These are phyloP conservation scores for Caenorhabditis sinica DNA, from an alignment of 2,888 invertebrate species.

Conservation along the genomic window DNA sequence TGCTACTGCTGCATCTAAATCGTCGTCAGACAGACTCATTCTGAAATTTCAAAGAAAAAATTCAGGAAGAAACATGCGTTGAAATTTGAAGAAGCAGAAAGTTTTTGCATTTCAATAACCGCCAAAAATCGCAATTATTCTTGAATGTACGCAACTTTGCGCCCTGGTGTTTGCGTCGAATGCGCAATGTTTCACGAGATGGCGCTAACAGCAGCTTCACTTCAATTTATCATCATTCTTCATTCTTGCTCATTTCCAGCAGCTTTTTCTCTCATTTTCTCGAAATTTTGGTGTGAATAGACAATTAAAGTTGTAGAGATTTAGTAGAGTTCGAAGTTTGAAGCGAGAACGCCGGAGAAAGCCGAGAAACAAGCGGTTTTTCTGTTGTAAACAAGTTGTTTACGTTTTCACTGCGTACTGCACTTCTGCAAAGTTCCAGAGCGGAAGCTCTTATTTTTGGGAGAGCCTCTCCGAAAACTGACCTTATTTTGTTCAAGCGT, in stretches of 20 bases:
- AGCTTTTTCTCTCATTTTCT: neutral
- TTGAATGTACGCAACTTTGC: neutral
- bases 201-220: neutral
- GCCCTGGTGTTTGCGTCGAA: conserved; percentile 20
- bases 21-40: conserved; percentile 1
- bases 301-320: neutral
- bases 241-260: neutral
- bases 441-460: no score
- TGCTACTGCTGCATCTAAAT: neutral
- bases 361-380: neutral
- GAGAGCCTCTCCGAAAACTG: no score
- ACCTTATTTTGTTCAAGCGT: no score
- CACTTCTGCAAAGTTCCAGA: no score
- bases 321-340: neutral
- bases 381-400: neutral
- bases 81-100: neutral
- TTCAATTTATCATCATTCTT: conserved; percentile 27
- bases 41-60: neutral
- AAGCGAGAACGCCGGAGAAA: neutral
- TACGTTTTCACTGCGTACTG: no score
- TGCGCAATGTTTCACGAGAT: neutral
- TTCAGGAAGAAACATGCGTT: no score
- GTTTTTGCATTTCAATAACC: neutral
- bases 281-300: neutral
- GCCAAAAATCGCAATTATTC: conserved; percentile 17